Evolutionary conservation across 1,140 invertebrate species (phyloP), one percentile per base, ranked within the genome.

Genomic region (Drosophila nebulosa): DNA sequence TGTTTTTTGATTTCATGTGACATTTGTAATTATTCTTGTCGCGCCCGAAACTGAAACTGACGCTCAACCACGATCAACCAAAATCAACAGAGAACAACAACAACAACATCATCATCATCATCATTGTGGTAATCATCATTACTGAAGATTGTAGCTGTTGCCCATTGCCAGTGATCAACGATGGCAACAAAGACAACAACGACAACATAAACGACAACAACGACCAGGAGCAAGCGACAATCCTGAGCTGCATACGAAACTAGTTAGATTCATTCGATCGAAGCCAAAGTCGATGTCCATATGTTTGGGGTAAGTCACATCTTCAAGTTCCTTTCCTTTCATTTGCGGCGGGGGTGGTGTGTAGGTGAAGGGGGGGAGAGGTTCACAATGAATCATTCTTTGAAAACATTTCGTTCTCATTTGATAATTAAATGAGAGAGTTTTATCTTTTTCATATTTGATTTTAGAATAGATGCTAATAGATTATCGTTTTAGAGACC

Each of bases 21-120:
- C 89, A 90, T 90, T 90, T 79, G 89, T 90, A 90, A 90, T 90
- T 90, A 90, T 89, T 90, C 89, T 90, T 90, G 89, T 90, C 83
- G 83, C 83, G 83, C 83, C 83, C 75, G 74, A 74, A 86, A 86
- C 83, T 78, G 24, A 36, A 27, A 22, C 46, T 30, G 57, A 60
- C 27, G 42, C 52, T 70, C n/a, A n/a, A 61, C 69, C 67, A 64
- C 78, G 80, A 85, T 85, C 80, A 74, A 69, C 80, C 55, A 66
- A 80, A 85, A 71, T 65, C 69, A 56, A 52, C 73, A 65, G 24
- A 63, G 53, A 53, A 46, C 42, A 22, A 21, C 62, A 53, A 69
- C 51, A 56, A 59, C 58, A 72, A 39, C 63, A 68, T 64, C 55
- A 69, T 52, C 66, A 66, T 66, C 57, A 66, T 59, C 64, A 61